Base-by-base conservation (phyloP, 2,888 invertebrate genomes). In the Agonopterix arenella region DNA sequence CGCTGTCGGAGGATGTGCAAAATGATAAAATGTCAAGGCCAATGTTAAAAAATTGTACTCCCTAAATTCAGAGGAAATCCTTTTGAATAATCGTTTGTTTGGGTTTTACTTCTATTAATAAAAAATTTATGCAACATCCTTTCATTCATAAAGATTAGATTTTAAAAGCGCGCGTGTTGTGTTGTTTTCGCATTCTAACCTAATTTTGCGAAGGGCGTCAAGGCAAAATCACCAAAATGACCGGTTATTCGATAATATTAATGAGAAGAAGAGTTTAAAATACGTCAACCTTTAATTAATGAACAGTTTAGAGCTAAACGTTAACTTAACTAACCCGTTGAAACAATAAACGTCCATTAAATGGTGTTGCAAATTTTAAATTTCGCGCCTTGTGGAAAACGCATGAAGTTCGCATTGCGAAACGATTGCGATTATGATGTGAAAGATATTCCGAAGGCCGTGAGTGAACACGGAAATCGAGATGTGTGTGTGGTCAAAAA, bases 391-490 rank as follows among this genome's bases (percentile, higher is more conserved):
- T 63, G 58, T 68, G 73, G 71, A 78, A 83, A 81, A 75, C 80
- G 83, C 80, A 79, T 88, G 89, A 88, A 89, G 89, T 89, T 89
- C 88, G 89, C 89, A 88, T 89, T 88, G 89, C 89, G 88, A 89
- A 89, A 89, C 80, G 86, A 89, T 84, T 84, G 89, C 88, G 88
- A 90, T 90, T 91, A 83, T 82, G 91, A 91, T 90, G 91, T 90
- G 90, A 85, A 90, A 90, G 91, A 91, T 90, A 91, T 91, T 89
- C 89, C 90, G 90, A 90, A 91, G 90, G 90, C 90, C 91, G 91
- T 90, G 91, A 91, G 91, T 84, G 90, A 89, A 90, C 88, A 88
- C 90, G 86, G 86, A 85, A 88, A 86, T 86, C 85, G 89, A 88
- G 90, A 89, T 88, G 89, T 86, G 89, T 89, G 89, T 89, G 90